A percentile compares a stretch with the other conserved stretches of the same genome.
Conservation (phyloP, 2,888 invertebrate species). For the Melanargia galathea region DNA sequence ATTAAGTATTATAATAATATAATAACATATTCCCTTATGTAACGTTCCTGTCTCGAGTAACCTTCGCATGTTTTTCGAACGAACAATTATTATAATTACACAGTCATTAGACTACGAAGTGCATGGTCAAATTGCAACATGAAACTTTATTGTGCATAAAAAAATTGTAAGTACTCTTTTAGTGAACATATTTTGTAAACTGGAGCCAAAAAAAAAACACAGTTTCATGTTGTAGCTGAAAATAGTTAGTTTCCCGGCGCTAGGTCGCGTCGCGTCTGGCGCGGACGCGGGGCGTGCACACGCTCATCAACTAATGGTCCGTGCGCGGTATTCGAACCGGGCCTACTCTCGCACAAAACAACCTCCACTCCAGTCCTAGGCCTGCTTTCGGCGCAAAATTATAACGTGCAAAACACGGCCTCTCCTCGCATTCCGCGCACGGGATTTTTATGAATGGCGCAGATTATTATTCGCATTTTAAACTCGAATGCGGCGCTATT, state of each 20-base stretch:
- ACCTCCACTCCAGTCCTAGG: slow-evolving; percentile 61
- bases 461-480: slow-evolving; percentile 82
- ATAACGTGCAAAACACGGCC: slow-evolving; percentile 81
- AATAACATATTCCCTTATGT: not conserved
- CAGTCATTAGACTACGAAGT: slow-evolving; percentile 33
- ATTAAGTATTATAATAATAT: not conserved
- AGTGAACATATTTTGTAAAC: slow-evolving; percentile 71
- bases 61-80: slow-evolving; percentile 14
- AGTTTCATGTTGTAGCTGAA: slow-evolving; percentile 78
- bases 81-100: slow-evolving; percentile 21
- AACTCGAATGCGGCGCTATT: slow-evolving; percentile 78
- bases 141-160: slow-evolving; percentile 77
- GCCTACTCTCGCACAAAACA: slow-evolving; percentile 78
- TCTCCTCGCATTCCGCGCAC: slow-evolving; percentile 79
- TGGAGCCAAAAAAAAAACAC: slow-evolving; percentile 76
- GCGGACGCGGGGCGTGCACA: slow-evolving; percentile 68
- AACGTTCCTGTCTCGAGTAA: not conserved
- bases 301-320: slow-evolving; percentile 83
- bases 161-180: slow-evolving; percentile 70
- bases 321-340: slow-evolving; percentile 82
- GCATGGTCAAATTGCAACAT: slow-evolving; percentile 66
- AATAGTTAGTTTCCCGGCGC: slow-evolving; percentile 71
- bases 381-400: slow-evolving; percentile 80
- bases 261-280: slow-evolving; percentile 51
- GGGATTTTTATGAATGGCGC: slow-evolving; percentile 79